Evolutionary conservation across 2,888 invertebrate genomes (phyloP).

Genomic region (Abscondita cerata): DNA sequence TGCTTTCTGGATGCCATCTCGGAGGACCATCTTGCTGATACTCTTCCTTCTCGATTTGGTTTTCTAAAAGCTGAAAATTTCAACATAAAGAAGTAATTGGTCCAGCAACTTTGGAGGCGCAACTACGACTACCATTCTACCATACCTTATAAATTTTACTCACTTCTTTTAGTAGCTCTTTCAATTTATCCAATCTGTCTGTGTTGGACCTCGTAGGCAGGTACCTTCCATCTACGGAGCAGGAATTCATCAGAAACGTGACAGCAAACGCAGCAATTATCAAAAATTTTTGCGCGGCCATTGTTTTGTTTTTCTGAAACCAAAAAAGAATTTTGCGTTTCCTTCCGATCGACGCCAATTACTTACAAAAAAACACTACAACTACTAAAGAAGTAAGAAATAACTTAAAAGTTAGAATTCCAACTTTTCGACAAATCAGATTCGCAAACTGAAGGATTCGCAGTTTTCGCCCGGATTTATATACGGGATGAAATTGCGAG

Average conservation of each 20-base stretch:
- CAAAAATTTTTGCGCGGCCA: constrained; percentile 33
- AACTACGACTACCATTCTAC: constrained; percentile 4
- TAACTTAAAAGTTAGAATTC: no score
- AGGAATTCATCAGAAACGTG: constrained; percentile 56
- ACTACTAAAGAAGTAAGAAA: background rate
- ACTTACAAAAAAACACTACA: constrained; percentile 4
- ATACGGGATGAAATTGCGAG: constrained; percentile 16
- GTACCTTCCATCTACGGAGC: constrained; percentile 58
- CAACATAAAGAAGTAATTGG: no score
- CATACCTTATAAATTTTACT: constrained; percentile 47
- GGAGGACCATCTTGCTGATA: constrained; percentile 50
- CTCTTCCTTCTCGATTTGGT: constrained; percentile 54
- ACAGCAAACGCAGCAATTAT: constrained; percentile 33
- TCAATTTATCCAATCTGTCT: constrained; percentile 63
- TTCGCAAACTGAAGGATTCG: constrained; percentile 12
- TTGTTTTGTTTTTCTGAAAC: constrained; percentile 16
- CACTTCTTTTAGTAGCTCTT: constrained; percentile 64
- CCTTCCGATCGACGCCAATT: background rate
- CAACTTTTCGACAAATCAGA: constrained; percentile 20
- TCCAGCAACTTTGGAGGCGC: background rate
- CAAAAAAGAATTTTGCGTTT: background rate
- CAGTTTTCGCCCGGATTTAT: constrained; percentile 9
- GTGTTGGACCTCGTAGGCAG: constrained; percentile 62
- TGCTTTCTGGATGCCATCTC: constrained; percentile 54
- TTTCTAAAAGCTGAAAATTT: constrained; percentile 50